A percentile compares a stretch with the other conserved stretches of the same genome.
Conservation (phyloP, 2,888 invertebrate genomes). For the Chaitophorus viminalis region DNA sequence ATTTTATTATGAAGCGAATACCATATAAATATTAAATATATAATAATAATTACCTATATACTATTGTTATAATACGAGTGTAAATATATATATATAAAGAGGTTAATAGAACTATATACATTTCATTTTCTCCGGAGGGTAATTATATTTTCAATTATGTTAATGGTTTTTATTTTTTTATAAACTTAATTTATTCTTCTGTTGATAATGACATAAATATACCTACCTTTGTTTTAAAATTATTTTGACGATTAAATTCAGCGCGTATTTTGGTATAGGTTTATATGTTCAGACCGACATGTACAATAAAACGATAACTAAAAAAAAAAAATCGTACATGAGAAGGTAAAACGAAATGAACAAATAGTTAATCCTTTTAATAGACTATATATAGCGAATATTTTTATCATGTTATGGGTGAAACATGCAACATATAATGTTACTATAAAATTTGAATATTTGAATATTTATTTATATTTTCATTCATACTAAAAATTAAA, state of each 20-base stretch:
- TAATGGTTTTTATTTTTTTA: conserved; percentile 21
- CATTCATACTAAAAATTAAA: too few species aligned
- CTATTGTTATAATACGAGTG: too few species aligned
- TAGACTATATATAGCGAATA: not conserved
- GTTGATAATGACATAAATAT: conserved; percentile 47
- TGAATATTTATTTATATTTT: not conserved
- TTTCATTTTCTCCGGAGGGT: conserved; percentile 18
- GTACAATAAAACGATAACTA: not conserved
- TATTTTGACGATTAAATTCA: conserved; percentile 37
- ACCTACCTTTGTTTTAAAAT: conserved; percentile 15
- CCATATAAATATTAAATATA: not conserved
- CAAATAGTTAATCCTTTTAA: conserved; percentile 7
- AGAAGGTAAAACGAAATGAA: not conserved
- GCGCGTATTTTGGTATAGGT: not conserved
- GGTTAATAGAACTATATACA: not conserved
- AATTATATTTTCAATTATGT: conserved; percentile 42
- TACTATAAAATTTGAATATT: not conserved
- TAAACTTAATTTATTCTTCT: conserved; percentile 33
- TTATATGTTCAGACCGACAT: not conserved
- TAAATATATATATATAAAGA: not conserved
- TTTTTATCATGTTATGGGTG: not conserved
- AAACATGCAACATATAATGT: not conserved
- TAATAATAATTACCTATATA: conserved; percentile 1
- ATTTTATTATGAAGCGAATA: not conserved
- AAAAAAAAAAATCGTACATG: not conserved